Evolutionary conservation across 2,797 vertebrate species (phyloP).

Genomic region (Onychomys leucogaster): DNA sequence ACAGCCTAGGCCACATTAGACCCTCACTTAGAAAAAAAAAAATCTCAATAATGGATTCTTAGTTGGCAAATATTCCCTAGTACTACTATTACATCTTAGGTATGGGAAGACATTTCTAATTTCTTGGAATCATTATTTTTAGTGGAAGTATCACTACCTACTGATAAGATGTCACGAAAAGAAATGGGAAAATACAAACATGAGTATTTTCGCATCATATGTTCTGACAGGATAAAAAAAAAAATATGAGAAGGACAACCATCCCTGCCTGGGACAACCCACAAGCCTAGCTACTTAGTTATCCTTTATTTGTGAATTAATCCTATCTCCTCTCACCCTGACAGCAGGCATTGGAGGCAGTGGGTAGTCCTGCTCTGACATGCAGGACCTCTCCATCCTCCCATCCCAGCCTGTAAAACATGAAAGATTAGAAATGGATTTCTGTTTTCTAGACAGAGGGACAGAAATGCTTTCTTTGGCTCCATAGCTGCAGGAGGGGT

Average conservation of each 20-base stretch:
- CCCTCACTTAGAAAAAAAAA: background rate
- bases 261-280: background rate
- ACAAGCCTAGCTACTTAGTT: too few relatives aligned
- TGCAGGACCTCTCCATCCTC: background rate
- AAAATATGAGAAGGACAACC: background rate
- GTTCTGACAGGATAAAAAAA: constrained; percentile 15
- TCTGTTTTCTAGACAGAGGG: background rate
- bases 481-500: background rate
- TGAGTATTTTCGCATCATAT: constrained; percentile 4
- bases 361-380: background rate
- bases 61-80: background rate
- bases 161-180: constrained; percentile 40
- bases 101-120: background rate
- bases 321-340: background rate
- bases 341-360: background rate
- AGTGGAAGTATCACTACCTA: constrained; percentile 3
- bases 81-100: background rate
- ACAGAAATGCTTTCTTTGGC: background rate
- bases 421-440: background rate
- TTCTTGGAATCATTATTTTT: constrained; percentile 36
- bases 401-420: background rate
- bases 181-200: constrained; percentile 28
- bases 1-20: background rate
- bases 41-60: background rate
- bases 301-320: background rate